These are phyloP conservation scores for Drosophila tropicalis DNA, from an alignment of 1,140 invertebrate genomes.

Conservation along the genomic window DNA sequence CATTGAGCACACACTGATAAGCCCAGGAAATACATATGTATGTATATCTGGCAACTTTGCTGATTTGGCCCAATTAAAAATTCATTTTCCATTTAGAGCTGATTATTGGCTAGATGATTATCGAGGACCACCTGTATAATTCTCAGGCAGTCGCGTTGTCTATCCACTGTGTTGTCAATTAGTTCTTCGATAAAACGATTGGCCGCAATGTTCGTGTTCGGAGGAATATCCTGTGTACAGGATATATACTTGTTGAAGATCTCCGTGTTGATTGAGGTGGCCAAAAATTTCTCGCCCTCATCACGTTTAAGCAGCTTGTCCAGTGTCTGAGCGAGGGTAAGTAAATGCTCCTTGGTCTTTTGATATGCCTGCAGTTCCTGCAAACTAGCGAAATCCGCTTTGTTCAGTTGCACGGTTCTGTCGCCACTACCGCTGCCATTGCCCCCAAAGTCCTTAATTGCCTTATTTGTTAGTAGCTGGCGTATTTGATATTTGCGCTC, in stretches of 20 bases:
- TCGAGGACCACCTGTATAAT: constrained; percentile 78
- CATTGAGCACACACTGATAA: constrained; percentile 24
- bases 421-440: not conserved
- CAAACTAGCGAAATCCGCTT: constrained; percentile 68
- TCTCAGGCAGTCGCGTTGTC: constrained; percentile 73
- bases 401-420: constrained; percentile 58
- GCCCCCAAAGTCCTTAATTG: constrained; percentile 44
- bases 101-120: constrained; percentile 71
- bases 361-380: constrained; percentile 72
- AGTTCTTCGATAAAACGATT: constrained; percentile 78
- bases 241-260: constrained; percentile 81
- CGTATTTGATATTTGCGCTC: constrained; percentile 81
- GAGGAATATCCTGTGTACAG: constrained; percentile 78
- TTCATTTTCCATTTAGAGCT: constrained; percentile 46
- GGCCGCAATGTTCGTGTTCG: constrained; percentile 71
- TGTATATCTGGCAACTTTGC: constrained; percentile 11
- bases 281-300: constrained; percentile 66
- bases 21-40: not conserved
- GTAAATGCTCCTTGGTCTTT: constrained; percentile 68
- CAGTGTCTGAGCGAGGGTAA: constrained; percentile 64
- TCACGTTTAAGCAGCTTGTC: constrained; percentile 72
- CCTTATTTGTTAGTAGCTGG: constrained; percentile 67
- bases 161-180: constrained; percentile 74
- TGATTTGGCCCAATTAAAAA: constrained; percentile 22
- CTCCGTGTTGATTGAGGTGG: constrained; percentile 77